Base-by-base conservation (phyloP, 23 tunicate genomes). In the Ascidia mentula region DNA sequence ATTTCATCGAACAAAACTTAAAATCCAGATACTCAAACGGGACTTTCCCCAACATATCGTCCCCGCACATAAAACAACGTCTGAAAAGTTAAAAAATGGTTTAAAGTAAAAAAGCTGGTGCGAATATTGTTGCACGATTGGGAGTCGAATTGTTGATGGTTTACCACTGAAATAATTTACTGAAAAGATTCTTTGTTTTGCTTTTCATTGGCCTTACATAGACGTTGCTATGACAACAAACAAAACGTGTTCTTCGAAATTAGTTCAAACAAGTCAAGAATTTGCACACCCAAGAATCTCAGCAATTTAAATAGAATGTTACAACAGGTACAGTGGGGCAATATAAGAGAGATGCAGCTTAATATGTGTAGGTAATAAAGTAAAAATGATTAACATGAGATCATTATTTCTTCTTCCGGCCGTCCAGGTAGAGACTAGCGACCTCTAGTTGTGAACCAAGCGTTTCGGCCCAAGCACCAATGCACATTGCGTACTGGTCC, bases 391-490 rank as follows among this genome's bases (percentile, higher is more conserved):
- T n/a, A n/a, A n/a, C n/a, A n/a, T n/a, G n/a, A n/a, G 24, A 5
- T 53, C 65, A 3, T 53, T 9, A 53, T 42, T 42, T 42, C 8
- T 72, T 40, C 0, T 40, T 37, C 7, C 73, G 77, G 18, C 45
- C 74, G 12, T 91, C 72, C 40, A 91, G 61, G 42, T 87, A 92
- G 36, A 92, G 82, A 36, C 80, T 82, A 0, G 89, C 91, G 32
- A 83, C 77, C 40, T 87, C 83, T 18, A 69, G 18, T 76, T 83
- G 89, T 0, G 92, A 87, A 28, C 92, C 98, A 7, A 92, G 72
- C 18, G 98, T 92, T 69, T 92, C 98, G 1, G 98, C 74, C 92
- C 90, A 83, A 0, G 98, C 89, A 3, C 98, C 98, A 34, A 92
- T 77, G 53, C 98, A 92, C 98, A 92, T 92, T 0, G 82, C 78